These are phyloP conservation scores for Dufourea novaeangliae DNA, from an alignment of 1,140 invertebrate genomes.

Conservation along the genomic window DNA sequence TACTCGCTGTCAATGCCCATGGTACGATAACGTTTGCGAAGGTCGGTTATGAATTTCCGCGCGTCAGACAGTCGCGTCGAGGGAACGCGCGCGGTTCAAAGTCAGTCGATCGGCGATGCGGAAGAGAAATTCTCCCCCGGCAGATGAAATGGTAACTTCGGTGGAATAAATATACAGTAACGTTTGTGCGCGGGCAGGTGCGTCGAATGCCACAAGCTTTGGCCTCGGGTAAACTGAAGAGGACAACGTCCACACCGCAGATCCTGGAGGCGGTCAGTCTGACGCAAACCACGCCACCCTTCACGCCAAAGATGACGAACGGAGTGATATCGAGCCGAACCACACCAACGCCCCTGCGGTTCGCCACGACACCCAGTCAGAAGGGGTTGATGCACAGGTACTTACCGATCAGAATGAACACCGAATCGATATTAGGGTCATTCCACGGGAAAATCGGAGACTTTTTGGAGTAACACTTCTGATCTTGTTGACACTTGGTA, in stretches of 20 bases:
- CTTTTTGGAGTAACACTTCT: too few species aligned
- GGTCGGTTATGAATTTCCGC: neutral
- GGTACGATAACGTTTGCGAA: neutral
- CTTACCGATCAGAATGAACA: too few species aligned
- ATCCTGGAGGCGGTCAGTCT: conserved; percentile 78
- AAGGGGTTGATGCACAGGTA: conserved; percentile 90
- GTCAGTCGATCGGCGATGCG: too few species aligned
- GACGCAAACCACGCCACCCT: conserved; percentile 68
- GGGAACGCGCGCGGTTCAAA: too few species aligned
- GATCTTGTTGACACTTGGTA: too few species aligned
- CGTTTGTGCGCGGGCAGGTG: conserved; percentile 65
- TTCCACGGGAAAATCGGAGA: too few species aligned
- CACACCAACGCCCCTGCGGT: conserved; percentile 81
- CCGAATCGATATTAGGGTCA: too few species aligned
- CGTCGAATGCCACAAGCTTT: conserved; percentile 78
- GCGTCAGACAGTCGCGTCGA: too few species aligned
- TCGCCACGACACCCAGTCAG: conserved; percentile 84
- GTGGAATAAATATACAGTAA: neutral
- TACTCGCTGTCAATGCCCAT: neutral
- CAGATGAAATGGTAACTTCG: too few species aligned
- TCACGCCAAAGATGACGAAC: conserved; percentile 74
- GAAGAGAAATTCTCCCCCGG: too few species aligned
- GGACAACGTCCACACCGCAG: conserved; percentile 84
- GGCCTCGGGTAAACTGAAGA: conserved; percentile 81
- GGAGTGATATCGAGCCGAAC: conserved; percentile 73